phyloP scores from a whole-genome alignment of 2,113 vertebrate genomes.

The Glareola pratincola region DNA sequence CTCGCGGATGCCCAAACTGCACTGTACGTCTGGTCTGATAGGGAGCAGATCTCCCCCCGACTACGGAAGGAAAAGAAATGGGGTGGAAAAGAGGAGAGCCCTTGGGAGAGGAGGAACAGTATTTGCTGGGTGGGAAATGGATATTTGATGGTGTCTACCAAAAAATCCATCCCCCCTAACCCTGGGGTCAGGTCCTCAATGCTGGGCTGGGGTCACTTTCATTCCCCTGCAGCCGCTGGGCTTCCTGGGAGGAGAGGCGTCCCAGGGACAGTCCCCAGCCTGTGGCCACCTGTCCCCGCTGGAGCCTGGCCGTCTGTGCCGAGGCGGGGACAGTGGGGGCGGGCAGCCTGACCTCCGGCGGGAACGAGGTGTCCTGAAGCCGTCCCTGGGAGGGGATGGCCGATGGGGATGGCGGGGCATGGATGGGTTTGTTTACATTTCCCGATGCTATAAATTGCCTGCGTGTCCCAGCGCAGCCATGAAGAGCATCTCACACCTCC shows the following conservation, averaged over 20 bases:
- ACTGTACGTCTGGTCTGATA: neutral
- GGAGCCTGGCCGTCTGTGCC: neutral
- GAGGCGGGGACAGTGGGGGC: neutral
- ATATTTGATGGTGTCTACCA: neutral
- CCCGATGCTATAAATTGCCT: conserved; percentile 58
- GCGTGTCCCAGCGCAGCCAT: neutral
- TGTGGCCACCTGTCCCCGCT: neutral
- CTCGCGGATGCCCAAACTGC: fast-evolving
- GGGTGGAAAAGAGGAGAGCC: neutral
- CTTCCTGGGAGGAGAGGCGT: neutral
- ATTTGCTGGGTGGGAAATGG: neutral
- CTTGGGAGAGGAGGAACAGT: neutral
- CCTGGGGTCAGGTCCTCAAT: neutral
- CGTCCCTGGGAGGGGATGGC: fast-evolving
- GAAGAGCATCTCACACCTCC: conserved; percentile 37
- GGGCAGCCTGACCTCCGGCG: neutral
- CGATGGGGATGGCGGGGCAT: neutral
- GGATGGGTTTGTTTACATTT: conserved; percentile 49
- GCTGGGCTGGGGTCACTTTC: neutral
- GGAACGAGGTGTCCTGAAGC: conserved; percentile 31
- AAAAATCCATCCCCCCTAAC: neutral
- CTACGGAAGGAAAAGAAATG: neutral
- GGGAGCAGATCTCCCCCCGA: neutral
- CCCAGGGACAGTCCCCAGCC: neutral
- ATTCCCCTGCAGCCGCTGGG: neutral